phyloP scores from a whole-genome alignment of 1,140 invertebrate genomes.

The Cotesia typhae region DNA sequence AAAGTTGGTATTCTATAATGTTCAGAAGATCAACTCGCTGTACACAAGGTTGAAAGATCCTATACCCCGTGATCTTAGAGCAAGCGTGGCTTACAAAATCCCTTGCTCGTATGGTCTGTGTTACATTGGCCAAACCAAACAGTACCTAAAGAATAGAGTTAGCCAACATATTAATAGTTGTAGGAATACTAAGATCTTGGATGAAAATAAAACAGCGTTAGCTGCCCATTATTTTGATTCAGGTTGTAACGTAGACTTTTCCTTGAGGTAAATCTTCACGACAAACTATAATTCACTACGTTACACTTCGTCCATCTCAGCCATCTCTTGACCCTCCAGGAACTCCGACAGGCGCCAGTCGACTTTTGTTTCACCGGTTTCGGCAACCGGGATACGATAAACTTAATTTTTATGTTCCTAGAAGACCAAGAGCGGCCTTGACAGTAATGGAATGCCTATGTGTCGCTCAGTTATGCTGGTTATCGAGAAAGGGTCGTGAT shows the following conservation, averaged over 20 bases:
- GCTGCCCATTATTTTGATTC: background rate
- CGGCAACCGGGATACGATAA: too few species aligned
- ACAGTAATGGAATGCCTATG: too few species aligned
- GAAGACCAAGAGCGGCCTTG: too few species aligned
- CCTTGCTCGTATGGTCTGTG: background rate
- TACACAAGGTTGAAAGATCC: background rate
- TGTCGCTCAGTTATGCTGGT: too few species aligned
- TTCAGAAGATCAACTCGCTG: background rate
- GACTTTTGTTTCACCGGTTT: too few species aligned
- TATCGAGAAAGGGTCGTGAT: too few species aligned
- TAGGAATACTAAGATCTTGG: background rate
- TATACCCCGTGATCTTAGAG: background rate
- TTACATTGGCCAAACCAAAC: background rate
- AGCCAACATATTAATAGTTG: background rate
- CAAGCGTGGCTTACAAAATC: background rate
- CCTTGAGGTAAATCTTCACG: too few species aligned
- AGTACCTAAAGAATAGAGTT: background rate
- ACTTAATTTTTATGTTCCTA: too few species aligned
- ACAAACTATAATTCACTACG: too few species aligned
- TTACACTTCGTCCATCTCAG: too few species aligned
- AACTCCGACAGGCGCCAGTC: too few species aligned
- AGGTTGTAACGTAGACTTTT: background rate
- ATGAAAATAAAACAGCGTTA: constrained; percentile 10
- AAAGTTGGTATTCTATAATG: background rate
- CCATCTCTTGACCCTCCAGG: too few species aligned